These are phyloP conservation scores for Microctenopoma lineatum DNA, from an alignment of 2,797 vertebrate species.

Conservation along the genomic window DNA sequence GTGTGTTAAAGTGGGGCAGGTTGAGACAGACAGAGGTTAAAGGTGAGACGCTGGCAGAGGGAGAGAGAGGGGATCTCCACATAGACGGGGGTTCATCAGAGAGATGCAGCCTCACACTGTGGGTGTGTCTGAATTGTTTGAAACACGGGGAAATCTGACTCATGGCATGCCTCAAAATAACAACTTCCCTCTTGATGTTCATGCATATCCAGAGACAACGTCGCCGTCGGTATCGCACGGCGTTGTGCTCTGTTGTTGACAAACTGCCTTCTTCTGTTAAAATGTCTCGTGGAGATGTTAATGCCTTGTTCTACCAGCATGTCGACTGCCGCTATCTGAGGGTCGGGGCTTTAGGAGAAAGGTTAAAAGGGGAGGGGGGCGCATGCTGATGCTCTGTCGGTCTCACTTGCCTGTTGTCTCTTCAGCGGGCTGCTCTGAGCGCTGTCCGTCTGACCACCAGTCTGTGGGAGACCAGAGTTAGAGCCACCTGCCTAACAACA, in stretches of 20 bases:
- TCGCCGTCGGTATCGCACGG: not conserved
- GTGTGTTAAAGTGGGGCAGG: constrained; percentile 48
- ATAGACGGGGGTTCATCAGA: constrained; percentile 13
- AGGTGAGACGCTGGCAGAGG: constrained; percentile 53
- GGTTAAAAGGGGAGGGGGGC: constrained; percentile 46
- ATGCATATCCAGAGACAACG: constrained; percentile 44
- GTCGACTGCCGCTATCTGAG: constrained; percentile 3
- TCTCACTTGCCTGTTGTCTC: constrained; percentile 86
- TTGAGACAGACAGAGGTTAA: constrained; percentile 74
- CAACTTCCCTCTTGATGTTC: not conserved
- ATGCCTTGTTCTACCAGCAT: not conserved
- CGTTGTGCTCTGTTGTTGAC: not conserved
- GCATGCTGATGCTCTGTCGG: constrained; percentile 79
- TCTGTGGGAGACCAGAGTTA: constrained; percentile 85
- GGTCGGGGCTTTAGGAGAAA: constrained; percentile 24
- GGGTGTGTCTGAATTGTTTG: not conserved
- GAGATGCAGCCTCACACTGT: constrained; percentile 5
- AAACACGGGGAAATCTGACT: constrained; percentile 10
- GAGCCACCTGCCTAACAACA: constrained; percentile 69
- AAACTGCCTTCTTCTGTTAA: not conserved
- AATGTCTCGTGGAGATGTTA: not conserved
- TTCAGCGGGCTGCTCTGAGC: constrained; percentile 84
- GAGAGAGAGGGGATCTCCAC: constrained; percentile 25
- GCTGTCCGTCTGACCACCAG: constrained; percentile 81
- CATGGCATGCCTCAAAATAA: constrained; percentile 43